Base-by-base conservation (phyloP, 2,888 invertebrate genomes). In the Cylindroiulus punctatus region DNA sequence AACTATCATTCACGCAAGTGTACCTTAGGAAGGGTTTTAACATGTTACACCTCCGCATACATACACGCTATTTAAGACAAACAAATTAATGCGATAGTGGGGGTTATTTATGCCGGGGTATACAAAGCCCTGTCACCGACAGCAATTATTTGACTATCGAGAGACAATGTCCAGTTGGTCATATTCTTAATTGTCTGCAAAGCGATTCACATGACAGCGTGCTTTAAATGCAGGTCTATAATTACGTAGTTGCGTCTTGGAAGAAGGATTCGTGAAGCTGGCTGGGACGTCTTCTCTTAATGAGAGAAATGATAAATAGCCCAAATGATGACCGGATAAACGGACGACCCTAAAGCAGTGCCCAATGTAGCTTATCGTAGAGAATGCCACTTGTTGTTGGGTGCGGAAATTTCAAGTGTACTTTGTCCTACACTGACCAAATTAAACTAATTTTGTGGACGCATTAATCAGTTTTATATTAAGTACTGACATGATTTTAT, bases 301-400 rank as follows among this genome's bases (percentile, higher is more conserved):
- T 65, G 65, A 65, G 65, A n/a, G 65, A 65, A 65, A 65, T 65
- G 26, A 65, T 65, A 65, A 65, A 65, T 65, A 0, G 65, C 26
- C 12, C 26, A 65, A 65, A 65, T 65, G 65, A 65, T 65, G 65
- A 65, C 65, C 65, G 65, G 65, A 65, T 65, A 65, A 65, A 65
- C 22, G 26, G 10, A 8, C 22, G 10, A 65, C 22, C 26, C 65
- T n/a, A 26, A 26, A 65, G n/a, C 65, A 65, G 26, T 65, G 65
- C 26, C 65, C 26, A 65, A 65, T 26, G 65, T 26, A n/a, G 65
- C 65, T n/a, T 65, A 65, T 65, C 65, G 10, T 65, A 5, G 3
- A n/a, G 65, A 65, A 65, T 65, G 65, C 8, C 26, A 12, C 8
- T 26, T 65, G 0, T 65, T 65, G 7, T 65, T 65, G 65, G 22